Conservation (phyloP, 1,140 invertebrate genomes). For the Sogatella furcifera region DNA sequence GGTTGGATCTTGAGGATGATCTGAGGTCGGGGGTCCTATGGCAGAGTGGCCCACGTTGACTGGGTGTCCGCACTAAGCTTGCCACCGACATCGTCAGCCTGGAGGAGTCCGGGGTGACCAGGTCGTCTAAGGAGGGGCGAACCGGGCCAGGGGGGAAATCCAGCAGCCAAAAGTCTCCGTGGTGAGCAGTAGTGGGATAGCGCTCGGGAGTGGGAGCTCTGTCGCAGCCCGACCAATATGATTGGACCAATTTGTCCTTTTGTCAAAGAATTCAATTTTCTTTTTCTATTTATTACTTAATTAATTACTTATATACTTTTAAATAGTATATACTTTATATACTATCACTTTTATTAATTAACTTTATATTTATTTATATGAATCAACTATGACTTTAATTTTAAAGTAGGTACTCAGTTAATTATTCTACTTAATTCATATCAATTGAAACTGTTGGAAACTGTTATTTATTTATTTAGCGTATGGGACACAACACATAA, state of each 20-base stretch:
- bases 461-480: no score
- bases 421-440: no score
- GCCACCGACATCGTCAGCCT: constrained; percentile 82
- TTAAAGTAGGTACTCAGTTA: no score
- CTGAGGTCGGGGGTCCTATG: constrained; percentile 70
- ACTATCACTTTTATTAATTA: no score
- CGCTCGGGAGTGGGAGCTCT: constrained; percentile 81
- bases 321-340: no score
- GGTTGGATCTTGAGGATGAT: constrained; percentile 71
- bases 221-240: constrained; percentile 75
- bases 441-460: no score
- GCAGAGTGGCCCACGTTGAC: constrained; percentile 59
- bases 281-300: no score
- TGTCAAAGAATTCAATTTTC: no score
- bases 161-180: constrained; percentile 94
- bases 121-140: constrained; percentile 88
- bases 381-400: no score
- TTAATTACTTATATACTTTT: no score
- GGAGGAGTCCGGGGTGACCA: constrained; percentile 70
- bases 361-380: no score
- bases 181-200: constrained; percentile 95
- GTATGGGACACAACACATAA: no score
- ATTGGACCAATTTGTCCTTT: constrained; percentile 49
- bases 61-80: constrained; percentile 77
- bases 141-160: constrained; percentile 94